Evolutionary conservation across 2,888 invertebrate species (phyloP).

Genomic region (Mesoligia furuncula): DNA sequence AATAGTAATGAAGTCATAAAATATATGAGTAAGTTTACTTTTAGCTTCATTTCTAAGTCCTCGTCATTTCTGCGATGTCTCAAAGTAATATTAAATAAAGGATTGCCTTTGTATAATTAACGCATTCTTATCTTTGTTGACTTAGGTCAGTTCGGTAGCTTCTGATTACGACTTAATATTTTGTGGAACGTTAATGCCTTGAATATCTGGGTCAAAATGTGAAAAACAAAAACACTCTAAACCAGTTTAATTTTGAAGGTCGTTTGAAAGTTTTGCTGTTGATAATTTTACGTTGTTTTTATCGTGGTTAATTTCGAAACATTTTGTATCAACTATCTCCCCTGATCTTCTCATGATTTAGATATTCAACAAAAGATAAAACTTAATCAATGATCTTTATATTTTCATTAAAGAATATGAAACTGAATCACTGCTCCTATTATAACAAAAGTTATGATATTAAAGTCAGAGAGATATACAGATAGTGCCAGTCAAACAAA

Average conservation of each 20-base stretch:
- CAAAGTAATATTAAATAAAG: neutral
- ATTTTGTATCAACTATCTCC: neutral
- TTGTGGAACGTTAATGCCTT: conserved; percentile 5
- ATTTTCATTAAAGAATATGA: conserved; percentile 6
- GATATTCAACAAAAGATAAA: neutral
- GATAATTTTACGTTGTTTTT: conserved; percentile 25
- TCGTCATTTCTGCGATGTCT: neutral
- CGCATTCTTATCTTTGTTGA: neutral
- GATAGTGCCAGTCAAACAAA: conserved; percentile 34
- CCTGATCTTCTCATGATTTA: neutral
- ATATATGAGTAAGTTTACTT: conserved; percentile 24
- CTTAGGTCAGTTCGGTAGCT: conserved; percentile 12
- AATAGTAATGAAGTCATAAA: conserved; percentile 48
- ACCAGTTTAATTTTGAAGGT: conserved; percentile 53
- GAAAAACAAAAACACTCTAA: conserved; percentile 41
- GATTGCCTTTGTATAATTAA: neutral
- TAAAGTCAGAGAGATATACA: conserved; percentile 16
- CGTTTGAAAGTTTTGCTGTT: conserved; percentile 13
- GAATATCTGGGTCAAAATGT: conserved; percentile 47
- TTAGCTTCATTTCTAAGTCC: conserved; percentile 24
- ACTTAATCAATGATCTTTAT: neutral
- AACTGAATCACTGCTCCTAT: neutral
- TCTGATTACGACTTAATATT: neutral
- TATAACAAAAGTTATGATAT: conserved; percentile 29
- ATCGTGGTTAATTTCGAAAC: neutral